Evolutionary conservation across 2,797 vertebrate species (phyloP), one percentile per base, ranked within the genome.

Genomic region (Myotis vivesi): DNA sequence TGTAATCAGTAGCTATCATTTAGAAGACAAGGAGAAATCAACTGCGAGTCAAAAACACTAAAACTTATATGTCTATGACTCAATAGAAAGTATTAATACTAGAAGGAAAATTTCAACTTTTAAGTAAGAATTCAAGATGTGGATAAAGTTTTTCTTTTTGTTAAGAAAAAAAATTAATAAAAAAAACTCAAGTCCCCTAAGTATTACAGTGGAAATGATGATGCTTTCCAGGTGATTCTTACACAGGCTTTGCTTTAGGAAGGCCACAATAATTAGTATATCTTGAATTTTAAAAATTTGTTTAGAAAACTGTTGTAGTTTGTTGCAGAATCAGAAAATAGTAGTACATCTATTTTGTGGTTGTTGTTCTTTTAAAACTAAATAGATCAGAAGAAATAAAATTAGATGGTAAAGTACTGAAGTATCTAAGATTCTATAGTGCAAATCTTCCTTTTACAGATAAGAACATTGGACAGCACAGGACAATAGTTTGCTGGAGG

Each of bases 1-100:
- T 95, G 59, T 76, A 95, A 94, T 96, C 82, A 93, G 92, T 33
- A 94, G 23, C 25, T 93, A 51, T 89, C 95, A 93, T 83, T 94
- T 88, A 80, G 53, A 57, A 69, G n/a, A 82, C 53, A 86, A 87
- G 7, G 13, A 75, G 49, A 87, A 94, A 93, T 94, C 64, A 94
- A 88, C 12, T 73, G 9, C 6, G 86, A n/a, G 55, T 75, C 76
- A 91, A 91, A 88, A 91, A 83, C 83, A 82, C 30, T 33, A 30
- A 79, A 93, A 96, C 46, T 41, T 89, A 44, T 41, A 73, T 51
- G 25, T 82, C 16, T 87, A 55, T 8, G 20, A 55, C 22, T 81
- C 84, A 92, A 57, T 38, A 71, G 46, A 71, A 87, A 86, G 53
- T 57, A 86, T 30, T 62, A 77, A 22, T 8, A 53, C 1, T 22